These are phyloP conservation scores for Tigriopus californicus DNA, from an alignment of 2,888 invertebrate species.

Conservation along the genomic window DNA sequence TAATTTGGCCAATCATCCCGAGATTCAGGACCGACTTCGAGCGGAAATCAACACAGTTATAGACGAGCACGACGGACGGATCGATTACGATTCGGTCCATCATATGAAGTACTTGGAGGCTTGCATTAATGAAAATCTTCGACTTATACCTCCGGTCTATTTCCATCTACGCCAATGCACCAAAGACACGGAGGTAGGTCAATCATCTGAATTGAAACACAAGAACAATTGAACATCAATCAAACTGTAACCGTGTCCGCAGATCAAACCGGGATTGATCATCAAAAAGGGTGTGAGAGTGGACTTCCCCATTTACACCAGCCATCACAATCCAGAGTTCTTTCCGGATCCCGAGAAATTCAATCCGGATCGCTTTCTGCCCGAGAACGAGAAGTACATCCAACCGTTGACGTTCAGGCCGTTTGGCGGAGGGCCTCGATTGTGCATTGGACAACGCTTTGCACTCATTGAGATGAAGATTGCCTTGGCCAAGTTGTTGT, in stretches of 20 bases:
- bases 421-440: background rate
- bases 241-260: too few relatives aligned
- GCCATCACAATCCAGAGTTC: background rate
- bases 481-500: background rate
- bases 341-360: background rate
- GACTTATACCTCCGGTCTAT: background rate
- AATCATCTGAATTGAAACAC: too few relatives aligned
- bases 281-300: background rate
- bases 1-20: conserved; percentile 9
- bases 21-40: conserved; percentile 12
- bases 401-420: background rate
- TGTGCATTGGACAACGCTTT: background rate
- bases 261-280: background rate
- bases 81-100: too few relatives aligned
- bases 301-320: background rate
- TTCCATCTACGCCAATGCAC: background rate
- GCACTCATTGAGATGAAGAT: background rate
- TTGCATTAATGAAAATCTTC: conserved; percentile 3
- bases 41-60: background rate
- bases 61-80: background rate
- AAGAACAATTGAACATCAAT: too few relatives aligned
- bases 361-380: background rate
- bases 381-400: background rate
- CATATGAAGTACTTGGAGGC: background rate
- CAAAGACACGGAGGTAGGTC: background rate